Evolutionary conservation across 1,140 invertebrate species (phyloP).

Genomic region (Apis florea): DNA sequence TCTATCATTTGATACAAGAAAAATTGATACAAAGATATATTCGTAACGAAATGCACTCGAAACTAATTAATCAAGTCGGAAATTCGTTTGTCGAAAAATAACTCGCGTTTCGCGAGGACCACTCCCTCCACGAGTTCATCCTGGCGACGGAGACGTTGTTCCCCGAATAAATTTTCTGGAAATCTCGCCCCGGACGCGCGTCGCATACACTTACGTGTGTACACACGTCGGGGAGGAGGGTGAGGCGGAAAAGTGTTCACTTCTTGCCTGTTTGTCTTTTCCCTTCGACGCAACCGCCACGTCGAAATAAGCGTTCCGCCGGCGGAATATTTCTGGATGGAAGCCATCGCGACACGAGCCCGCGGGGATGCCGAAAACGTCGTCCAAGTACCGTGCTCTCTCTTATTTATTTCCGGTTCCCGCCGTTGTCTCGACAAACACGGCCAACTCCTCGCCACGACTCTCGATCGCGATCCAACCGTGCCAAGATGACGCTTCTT

Average conservation of each 20-base stretch:
- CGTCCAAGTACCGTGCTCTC: conserved; percentile 47
- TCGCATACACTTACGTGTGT: conserved; percentile 57
- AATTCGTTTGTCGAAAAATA: too few species aligned
- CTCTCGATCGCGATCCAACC: conserved; percentile 49
- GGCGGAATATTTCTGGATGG: conserved; percentile 62
- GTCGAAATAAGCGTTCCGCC: conserved; percentile 44
- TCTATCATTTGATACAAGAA: too few species aligned
- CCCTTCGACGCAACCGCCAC: conserved; percentile 26
- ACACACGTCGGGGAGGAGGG: conserved; percentile 35
- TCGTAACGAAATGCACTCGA: too few species aligned
- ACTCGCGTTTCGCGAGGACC: too few species aligned
- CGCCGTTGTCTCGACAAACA: conserved; percentile 45
- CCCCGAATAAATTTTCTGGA: conserved; percentile 57
- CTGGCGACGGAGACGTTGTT: conserved; percentile 7
- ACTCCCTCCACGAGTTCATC: not conserved
- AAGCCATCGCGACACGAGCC: conserved; percentile 47
- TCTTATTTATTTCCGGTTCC: conserved; percentile 56
- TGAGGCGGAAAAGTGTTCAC: conserved; percentile 34
- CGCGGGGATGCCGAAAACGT: conserved; percentile 33
- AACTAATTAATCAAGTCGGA: too few species aligned
- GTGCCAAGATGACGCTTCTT: conserved; percentile 38
- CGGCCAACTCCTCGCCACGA: conserved; percentile 1
- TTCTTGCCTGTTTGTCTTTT: conserved; percentile 60
- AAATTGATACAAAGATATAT: too few species aligned
- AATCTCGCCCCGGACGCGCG: conserved; percentile 42